Evolutionary conservation across 2,797 vertebrate genomes (phyloP), one percentile per base, ranked within the genome.

Genomic region (Alosa sapidissima): DNA sequence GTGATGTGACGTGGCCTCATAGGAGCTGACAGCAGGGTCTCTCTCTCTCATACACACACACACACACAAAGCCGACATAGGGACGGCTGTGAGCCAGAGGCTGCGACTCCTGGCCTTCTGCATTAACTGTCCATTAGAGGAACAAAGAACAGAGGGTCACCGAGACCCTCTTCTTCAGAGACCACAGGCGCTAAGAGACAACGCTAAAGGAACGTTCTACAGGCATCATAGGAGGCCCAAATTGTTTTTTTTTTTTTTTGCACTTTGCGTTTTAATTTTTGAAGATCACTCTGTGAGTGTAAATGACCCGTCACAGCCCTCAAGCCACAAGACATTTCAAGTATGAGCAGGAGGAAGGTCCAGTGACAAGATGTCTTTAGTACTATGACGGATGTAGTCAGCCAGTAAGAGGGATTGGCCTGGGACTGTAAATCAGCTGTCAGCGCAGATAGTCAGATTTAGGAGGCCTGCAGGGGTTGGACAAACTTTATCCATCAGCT

Each of bases 71-170:
- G 41, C 54, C 19, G 19, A 58, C 19, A 6, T 1, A 58, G 55
- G 13, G 5, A 6, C 19, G 21, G 5, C 19, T 7, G 5, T 21
- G 55, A 3, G 55, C 55, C 55, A 58, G 55, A 58, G 55, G 19
- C 19, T 21, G 55, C 21, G 60, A 21, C 24, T 24, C 60, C 24
- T 65, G n/a, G 8, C n/a, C 60, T 21, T 65, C n/a, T 10, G 60
- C 60, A 65, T 65, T 58, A 28, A 60, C 16, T 60, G 55, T 60
- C 19, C 16, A 0, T 24, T 7, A 11, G 24, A 24, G 60, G 60
- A 65, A 65, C 60, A 65, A 65, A 65, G 60, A 65, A 65, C 60
- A 65, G 24, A 65, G 24, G 60, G 60, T 65, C n/a, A 65, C 60
- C 24, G 2, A 28, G 60, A 5, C 6, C 24, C 60, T 10, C 5